These are phyloP conservation scores for Sula dactylatra DNA, from an alignment of 2,113 vertebrate species.

Conservation along the genomic window DNA sequence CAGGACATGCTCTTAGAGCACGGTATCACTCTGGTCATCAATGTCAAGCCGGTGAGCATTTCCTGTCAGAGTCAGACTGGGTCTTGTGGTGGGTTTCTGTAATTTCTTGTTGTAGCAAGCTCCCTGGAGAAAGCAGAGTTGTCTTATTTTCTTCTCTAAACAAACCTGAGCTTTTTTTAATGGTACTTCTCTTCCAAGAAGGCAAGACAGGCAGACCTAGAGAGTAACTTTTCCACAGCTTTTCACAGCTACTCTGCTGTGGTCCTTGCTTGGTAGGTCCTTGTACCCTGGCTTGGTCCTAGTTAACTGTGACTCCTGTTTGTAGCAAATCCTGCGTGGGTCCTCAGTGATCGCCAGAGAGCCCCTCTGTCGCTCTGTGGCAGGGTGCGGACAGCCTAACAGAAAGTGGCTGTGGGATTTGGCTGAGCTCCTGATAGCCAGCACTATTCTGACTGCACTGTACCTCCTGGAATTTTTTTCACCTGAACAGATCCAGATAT, in stretches of 20 bases:
- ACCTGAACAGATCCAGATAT: background rate
- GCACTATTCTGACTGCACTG: background rate
- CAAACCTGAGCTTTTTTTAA: background rate
- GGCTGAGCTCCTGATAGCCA: background rate
- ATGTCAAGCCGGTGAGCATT: constrained; percentile 91
- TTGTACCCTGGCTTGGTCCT: background rate
- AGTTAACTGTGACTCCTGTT: background rate
- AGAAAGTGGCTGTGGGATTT: background rate
- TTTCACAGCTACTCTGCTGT: background rate
- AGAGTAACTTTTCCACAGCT: background rate
- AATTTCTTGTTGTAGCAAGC: background rate
- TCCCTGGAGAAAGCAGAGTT: background rate
- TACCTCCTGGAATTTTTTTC: background rate
- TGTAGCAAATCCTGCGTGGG: background rate
- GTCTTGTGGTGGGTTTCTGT: background rate
- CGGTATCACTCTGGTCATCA: constrained; percentile 95
- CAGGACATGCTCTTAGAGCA: constrained; percentile 98
- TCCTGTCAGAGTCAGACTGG: background rate
- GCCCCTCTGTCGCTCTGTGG: background rate
- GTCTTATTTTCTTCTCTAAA: background rate
- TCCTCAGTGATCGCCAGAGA: background rate
- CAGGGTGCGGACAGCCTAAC: background rate
- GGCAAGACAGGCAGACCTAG: background rate
- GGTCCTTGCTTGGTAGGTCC: background rate
- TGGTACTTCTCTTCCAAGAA: background rate